Conservation (phyloP, 2,113 vertebrate genomes). For the Bettongia penicillata region DNA sequence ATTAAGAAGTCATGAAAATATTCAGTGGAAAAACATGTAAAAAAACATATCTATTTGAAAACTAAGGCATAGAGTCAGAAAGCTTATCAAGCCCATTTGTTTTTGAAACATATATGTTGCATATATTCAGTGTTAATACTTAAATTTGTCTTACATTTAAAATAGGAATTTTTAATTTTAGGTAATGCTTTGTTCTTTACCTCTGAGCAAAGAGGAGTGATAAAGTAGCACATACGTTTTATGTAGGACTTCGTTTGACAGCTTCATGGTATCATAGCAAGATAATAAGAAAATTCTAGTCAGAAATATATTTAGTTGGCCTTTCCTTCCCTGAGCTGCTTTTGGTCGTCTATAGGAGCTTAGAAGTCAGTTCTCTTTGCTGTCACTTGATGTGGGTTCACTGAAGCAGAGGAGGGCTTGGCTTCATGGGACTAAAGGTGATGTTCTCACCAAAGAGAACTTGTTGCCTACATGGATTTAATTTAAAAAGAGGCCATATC, state of each 20-base stretch:
- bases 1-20: not conserved
- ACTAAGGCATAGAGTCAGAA: not conserved
- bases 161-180: not conserved
- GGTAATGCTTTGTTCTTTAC: not conserved
- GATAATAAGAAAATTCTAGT: not conserved
- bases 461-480: not conserved
- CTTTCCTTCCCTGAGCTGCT: conserved; percentile 32
- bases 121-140: not conserved
- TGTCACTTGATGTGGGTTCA: conserved; percentile 44
- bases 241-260: not conserved
- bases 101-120: not conserved
- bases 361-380: conserved; percentile 37
- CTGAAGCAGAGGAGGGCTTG: conserved; percentile 35
- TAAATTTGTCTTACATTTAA: not conserved
- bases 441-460: not conserved
- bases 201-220: not conserved
- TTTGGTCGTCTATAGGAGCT: not conserved
- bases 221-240: not conserved
- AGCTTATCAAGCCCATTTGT: not conserved
- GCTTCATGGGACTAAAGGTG: not conserved
- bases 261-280: not conserved
- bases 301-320: conserved; percentile 16
- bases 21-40: not conserved
- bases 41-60: not conserved
- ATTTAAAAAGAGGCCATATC: not conserved